Percentiles rank a stretch among this genome's conserved stretches.
phyloP scores from a whole-genome alignment of 2,113 vertebrate genomes.

The Sciurus niger region DNA sequence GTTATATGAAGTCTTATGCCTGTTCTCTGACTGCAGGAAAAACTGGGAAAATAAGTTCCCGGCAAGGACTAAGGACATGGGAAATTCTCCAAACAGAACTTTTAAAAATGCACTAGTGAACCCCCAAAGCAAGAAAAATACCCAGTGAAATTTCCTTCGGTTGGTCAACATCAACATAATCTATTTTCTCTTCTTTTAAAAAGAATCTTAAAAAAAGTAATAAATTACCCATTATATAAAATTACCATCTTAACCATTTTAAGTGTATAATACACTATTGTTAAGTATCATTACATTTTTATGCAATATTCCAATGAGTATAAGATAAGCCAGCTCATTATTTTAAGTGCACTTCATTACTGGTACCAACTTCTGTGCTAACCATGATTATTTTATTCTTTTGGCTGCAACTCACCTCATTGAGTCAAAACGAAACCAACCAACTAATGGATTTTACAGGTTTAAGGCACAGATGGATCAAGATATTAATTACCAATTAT shows the following conservation, averaged over 20 bases:
- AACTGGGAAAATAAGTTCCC: neutral
- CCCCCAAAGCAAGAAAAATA: neutral
- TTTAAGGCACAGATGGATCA: neutral
- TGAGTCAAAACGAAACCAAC: neutral
- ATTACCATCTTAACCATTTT: neutral
- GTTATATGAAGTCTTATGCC: neutral
- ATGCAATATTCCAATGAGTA: neutral
- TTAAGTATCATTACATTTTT: neutral
- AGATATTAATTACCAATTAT: neutral
- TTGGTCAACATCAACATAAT: slow-evolving; percentile 20
- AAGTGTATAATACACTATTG: neutral
- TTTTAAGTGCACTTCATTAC: neutral
- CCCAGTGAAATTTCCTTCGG: neutral
- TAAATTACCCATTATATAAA: neutral
- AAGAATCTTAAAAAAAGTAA: neutral
- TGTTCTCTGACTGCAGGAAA: neutral
- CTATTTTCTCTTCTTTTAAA: neutral
- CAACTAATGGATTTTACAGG: neutral
- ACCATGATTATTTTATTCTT: neutral
- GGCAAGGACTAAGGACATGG: neutral
- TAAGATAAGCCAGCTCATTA: neutral
- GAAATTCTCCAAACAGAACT: neutral
- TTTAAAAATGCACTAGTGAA: neutral
- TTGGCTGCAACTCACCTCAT: neutral
- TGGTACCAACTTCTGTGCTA: neutral